Evolutionary conservation across 2,113 vertebrate genomes (phyloP).

Genomic region (Cynopterus brachyotis): DNA sequence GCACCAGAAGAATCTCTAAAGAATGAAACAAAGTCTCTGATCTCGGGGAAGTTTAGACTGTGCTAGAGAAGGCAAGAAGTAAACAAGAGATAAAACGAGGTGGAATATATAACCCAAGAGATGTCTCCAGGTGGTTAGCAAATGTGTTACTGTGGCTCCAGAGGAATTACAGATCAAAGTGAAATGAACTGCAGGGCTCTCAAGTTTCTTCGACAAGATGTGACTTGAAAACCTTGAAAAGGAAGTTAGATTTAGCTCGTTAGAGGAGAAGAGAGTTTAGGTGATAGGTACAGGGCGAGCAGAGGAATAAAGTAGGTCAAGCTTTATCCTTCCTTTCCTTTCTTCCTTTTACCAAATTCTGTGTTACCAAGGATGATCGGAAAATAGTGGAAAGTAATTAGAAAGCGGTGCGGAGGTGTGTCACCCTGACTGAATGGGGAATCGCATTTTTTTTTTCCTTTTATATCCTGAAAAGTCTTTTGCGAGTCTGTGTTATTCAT

Average conservation of each 20-base stretch:
- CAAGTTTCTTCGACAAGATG: constrained; percentile 56
- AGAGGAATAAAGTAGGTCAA: background rate
- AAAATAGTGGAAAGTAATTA: background rate
- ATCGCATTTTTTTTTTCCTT: background rate
- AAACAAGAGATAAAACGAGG: background rate
- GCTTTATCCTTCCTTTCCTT: background rate
- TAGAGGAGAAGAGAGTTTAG: background rate
- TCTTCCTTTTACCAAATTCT: background rate
- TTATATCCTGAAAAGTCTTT: background rate
- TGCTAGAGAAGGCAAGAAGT: constrained; percentile 3
- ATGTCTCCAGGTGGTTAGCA: constrained; percentile 65
- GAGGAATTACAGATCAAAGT: constrained; percentile 58
- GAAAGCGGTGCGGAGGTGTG: background rate
- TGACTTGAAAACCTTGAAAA: constrained; percentile 54
- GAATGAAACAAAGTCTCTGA: background rate
- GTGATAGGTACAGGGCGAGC: background rate
- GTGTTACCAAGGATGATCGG: background rate
- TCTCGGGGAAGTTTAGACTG: background rate
- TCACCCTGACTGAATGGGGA: background rate
- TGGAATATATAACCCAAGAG: background rate
- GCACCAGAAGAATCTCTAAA: background rate
- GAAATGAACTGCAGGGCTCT: background rate
- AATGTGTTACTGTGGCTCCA: constrained; percentile 48
- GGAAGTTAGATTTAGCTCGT: background rate
- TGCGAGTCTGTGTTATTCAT: background rate